phyloP scores from a whole-genome alignment of 2,113 vertebrate genomes.

The Hystrix brachyura region DNA sequence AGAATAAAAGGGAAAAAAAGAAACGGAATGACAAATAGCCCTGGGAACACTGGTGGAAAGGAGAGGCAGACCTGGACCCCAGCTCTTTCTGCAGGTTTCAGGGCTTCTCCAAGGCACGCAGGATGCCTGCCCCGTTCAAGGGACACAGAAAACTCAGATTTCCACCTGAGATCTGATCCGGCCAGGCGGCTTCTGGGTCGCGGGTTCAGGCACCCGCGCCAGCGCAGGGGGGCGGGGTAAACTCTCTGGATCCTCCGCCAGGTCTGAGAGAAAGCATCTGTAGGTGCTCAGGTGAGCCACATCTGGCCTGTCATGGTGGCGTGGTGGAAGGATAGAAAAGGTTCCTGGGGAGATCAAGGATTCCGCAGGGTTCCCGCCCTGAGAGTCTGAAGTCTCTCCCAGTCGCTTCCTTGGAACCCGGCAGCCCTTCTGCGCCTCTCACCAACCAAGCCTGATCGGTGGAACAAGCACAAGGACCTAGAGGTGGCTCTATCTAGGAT shows the following conservation, averaged over 20 bases:
- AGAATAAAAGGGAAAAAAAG: neutral
- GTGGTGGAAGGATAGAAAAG: neutral
- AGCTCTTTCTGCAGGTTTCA: neutral
- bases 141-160: neutral
- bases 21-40: neutral
- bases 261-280: neutral
- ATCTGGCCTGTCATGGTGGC: too few relatives aligned
- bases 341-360: neutral
- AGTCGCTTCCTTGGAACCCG: too few relatives aligned
- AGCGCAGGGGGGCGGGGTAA: neutral
- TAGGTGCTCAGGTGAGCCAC: neutral
- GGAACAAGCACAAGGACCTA: too few relatives aligned
- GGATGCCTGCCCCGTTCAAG: neutral
- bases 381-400: neutral
- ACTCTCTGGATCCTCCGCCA: neutral
- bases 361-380: accelerated
- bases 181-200: neutral
- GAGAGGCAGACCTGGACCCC: neutral
- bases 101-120: neutral
- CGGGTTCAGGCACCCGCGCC: neutral
- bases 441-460: neutral
- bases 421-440: neutral
- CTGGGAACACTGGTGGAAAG: neutral
- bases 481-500: neutral
- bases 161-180: neutral